Base-by-base conservation (phyloP, 2,797 vertebrate genomes). In the Manis javanica region DNA sequence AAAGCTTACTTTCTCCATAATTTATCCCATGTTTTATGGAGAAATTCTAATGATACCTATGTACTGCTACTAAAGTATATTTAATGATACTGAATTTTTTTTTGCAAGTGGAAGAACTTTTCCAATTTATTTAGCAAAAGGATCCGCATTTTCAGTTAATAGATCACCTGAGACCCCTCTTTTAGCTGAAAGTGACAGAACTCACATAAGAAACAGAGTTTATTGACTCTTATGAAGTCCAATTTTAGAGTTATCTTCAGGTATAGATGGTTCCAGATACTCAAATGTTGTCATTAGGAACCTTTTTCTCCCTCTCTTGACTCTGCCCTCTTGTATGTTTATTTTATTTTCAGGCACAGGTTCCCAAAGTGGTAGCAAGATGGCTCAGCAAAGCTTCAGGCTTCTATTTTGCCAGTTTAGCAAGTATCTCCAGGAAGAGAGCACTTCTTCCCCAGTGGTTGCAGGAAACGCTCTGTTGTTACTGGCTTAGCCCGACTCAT, bases 51-150 rank as follows among this genome's bases (percentile, higher is more conserved):
- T 53, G 37, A 4, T 72, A 31, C 9, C 34, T 83, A 39, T 55
- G 11, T 78, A 5, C 51, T 53, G 4, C 39, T 34, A 8, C 64
- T 51, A 29, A 71, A 51, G 42, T 78, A 23, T 78, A 24, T 34
- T 79, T 61, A 63, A 29, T 71, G 61, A 77, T 21, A 37, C 0
- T 18, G 64, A 72, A 9, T 83, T 66, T 14, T 57, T 18, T 74
- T 95, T 95, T 86, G 16, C 83, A 75, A 86, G 4, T 68, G 15
- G 79, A 87, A 90, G 72, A 57, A 69, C 3, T 69, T 86, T 14
- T 29, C 34, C 55, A 15, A 57, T 34, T 63, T 77, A 75, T 34
- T 78, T 78, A 82, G 57, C 11, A 77, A 69, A 93, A 96, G 31
- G 46, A 42, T 61, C 63, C 51, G 37, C 72, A 29, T 69, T 82